Base-by-base conservation (phyloP, 1,140 invertebrate species). In the Metopolophium dirhodum region DNA sequence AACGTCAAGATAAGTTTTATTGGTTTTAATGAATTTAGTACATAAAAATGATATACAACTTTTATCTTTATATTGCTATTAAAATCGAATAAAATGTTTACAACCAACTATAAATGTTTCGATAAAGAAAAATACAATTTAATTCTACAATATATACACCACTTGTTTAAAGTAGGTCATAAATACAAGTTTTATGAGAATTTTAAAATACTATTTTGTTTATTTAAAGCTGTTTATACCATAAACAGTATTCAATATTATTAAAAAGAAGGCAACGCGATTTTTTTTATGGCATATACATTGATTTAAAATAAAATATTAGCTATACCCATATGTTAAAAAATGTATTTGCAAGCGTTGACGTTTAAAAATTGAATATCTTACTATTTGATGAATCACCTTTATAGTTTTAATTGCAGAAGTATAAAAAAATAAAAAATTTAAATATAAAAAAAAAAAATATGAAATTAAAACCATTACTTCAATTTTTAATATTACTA, bases 131-230 rank as follows among this genome's bases (percentile, higher is more conserved):
- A 86, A 86, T 86, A 86, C 85, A 86, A 86, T 86, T 86, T 86
- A 86, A 47, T 45, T 85, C 22, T 86, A 45, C 41, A 47, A 45
- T 37, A 41, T 26, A 47, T 85, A 86, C 9, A 47, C 30, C 45
- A 86, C 82, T 47, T 47, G 41, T 22, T 49, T n/a, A 30, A 47
- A 47, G 26, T 86, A 47, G 45, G 85, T 86, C 45, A 86, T 86
- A 47, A 86, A 86, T 86, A n/a, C n/a, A 47, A 86, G 41, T 86
- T 86, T 86, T 86, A 86, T n/a, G 85, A 86, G 85, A 86, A 47
- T n/a, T 86, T 86, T 30, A 47, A 41, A 86, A 47, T 86, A 30
- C 23, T 14, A 47, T 86, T 86, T 86, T 47, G 20, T 45, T 26
- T 85, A 85, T 82, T 35, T 82, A 82, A 37, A 82, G 35, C 35